Base-by-base conservation (phyloP, 2,797 vertebrate species). In the Nasua narica region DNA sequence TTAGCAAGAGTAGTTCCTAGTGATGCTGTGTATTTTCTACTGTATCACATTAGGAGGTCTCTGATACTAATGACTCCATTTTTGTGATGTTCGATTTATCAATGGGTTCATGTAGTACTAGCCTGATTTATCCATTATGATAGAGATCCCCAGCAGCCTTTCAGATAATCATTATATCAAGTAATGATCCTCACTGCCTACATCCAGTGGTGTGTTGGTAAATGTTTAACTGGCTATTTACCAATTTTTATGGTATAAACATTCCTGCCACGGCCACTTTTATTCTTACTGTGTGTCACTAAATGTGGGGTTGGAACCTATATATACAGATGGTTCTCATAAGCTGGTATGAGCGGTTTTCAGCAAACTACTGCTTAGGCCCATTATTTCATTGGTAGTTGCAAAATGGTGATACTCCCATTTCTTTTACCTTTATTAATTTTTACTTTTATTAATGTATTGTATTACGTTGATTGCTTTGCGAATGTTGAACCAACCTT, bases 371-470 rank as follows among this genome's bases (percentile, higher is more conserved):
- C 35, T 77, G 35, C n/a, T 95, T 69, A 72, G 40, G 74, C 77
- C 50, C 58, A 74, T 76, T 81, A 56, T 79, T 96, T 90, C 69
- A 76, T n/a, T 77, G 46, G 43, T 50, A 86, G 54, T 90, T 76
- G 4, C 19, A 79, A 95, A 92, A 87, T 43, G 25, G 32, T 54
- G 54, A 56, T 60, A 54, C 43, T 94, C 40, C 48, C 84, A 50
- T 93, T 93, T 95, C n/a, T 92, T 92, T 89, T 78, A 67, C 58
- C 27, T 95, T 86, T 92, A 48, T 88, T 95, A 95, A 72, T 65
- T 91, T 86, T n/a, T n/a, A n/a, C n/a, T n/a, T n/a, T n/a, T n/a
- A n/a, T n/a, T n/a, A n/a, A n/a, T n/a, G n/a, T n/a, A n/a, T n/a
- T n/a, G n/a, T n/a, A n/a, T n/a, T n/a, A n/a, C n/a, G n/a, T n/a